Evolutionary conservation across 2,888 invertebrate species (phyloP), one percentile per base, ranked within the genome.

Genomic region (Hedychridium roseum): DNA sequence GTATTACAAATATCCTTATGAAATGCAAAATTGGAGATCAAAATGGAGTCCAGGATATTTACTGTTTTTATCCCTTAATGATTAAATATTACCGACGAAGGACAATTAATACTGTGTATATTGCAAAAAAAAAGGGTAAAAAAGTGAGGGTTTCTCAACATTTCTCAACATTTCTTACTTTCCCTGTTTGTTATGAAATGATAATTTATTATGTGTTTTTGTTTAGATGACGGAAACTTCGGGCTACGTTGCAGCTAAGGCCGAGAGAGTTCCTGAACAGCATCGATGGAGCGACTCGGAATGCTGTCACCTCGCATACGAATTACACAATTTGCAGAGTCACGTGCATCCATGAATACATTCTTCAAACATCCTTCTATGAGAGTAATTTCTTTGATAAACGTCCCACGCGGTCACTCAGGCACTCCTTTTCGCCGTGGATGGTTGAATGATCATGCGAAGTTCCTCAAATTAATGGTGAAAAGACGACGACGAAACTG

Each of bases 261-360:
- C 26, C 7, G 65, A 70, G 6, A 64, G 37, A 17, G 56, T 69
- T 14, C 59, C 55, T 2, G 70, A 71, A 2, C 70, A 73, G 11
- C 71, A 77, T 47, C 70, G 71, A 27, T 78, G 78, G 77, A 76
- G 75, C 44, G 75, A 78, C 34, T 75, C 76, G 6, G 78, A 78
- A 46, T 76, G 72, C 49, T 77, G 75, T 50, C 74, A 75, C 18
- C 62, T 77, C 14, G 67, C 75, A 4, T 74, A 75, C 42, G 77
- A 78, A 47, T 50, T 78, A 34, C 75, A 76, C 26, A 70, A 66
- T 56, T 55, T 77, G n/a, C 72, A 72, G 23, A 35, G 6, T 37
- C 23, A 23, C 23, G 9, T 23, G 23, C 23, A 23, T 23, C 9
- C 23, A 5, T 23, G 9, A 23, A 23, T 23, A 6, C 9, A 23